phyloP scores from a whole-genome alignment of 2,113 vertebrate species.

The Mus pahari region DNA sequence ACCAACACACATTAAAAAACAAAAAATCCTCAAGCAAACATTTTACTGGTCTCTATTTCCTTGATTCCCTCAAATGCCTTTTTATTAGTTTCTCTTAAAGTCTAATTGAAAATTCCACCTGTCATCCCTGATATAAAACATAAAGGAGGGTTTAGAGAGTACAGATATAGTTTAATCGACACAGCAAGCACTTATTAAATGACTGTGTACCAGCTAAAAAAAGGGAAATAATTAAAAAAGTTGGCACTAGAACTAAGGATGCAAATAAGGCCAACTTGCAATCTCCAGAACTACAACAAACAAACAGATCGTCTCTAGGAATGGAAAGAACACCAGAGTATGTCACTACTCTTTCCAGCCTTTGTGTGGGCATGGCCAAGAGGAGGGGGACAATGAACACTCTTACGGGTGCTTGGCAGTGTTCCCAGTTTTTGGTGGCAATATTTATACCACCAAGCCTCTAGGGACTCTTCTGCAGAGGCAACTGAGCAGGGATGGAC shows the following conservation, averaged over 20 bases:
- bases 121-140: slow-evolving; percentile 47
- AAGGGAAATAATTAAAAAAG: slow-evolving; percentile 26
- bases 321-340: background rate
- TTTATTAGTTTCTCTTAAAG: slow-evolving; percentile 59
- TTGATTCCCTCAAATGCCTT: slow-evolving; percentile 26
- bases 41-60: slow-evolving; percentile 9
- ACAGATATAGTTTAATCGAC: background rate
- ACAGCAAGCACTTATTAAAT: background rate
- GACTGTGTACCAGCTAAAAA: background rate
- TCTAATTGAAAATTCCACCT: slow-evolving; percentile 39
- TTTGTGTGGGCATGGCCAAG: background rate
- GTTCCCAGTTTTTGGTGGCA: background rate
- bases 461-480: background rate
- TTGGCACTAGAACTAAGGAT: background rate
- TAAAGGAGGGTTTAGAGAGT: background rate
- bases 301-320: slow-evolving; percentile 4
- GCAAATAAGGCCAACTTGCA: background rate
- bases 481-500: slow-evolving; percentile 68
- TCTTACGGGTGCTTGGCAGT: background rate
- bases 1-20: background rate
- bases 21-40: background rate
- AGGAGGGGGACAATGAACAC: background rate
- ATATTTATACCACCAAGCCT: slow-evolving; percentile 6
- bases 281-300: background rate
- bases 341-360: background rate